A percentile compares a stretch with the other conserved stretches of the same genome.
phyloP scores from a whole-genome alignment of 2,888 invertebrate species.

The Meteorus colon region DNA sequence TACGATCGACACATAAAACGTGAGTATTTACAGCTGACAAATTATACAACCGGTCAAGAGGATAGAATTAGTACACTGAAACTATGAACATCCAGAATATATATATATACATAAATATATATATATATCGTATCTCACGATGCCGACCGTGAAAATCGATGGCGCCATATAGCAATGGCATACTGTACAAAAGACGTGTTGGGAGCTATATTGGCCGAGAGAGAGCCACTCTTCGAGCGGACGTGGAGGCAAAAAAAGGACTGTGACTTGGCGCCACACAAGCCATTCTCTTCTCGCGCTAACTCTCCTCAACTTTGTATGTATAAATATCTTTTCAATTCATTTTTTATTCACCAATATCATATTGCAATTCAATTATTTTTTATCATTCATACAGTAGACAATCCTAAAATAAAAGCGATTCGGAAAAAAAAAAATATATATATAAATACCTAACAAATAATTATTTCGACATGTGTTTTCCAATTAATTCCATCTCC shows the following conservation, averaged over 20 bases:
- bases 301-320: constrained; percentile 14
- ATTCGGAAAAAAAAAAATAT: too few species aligned
- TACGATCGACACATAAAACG: constrained; percentile 1
- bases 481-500: not conserved
- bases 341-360: not conserved
- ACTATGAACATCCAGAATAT: not conserved
- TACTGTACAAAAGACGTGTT: constrained; percentile 42
- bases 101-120: constrained; percentile 2
- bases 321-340: not conserved
- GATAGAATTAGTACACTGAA: constrained; percentile 15
- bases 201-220: constrained; percentile 42
- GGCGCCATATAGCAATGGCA: constrained; percentile 58
- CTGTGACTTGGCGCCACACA: constrained; percentile 35
- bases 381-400: not conserved
- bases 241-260: constrained; percentile 34
- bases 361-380: not conserved
- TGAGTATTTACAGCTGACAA: not conserved
- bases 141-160: constrained; percentile 62
- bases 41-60: constrained; percentile 12
- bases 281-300: constrained; percentile 36
- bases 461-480: not conserved
- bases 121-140: constrained; percentile 32
- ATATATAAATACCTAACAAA: not conserved
- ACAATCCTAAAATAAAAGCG: too few species aligned
- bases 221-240: constrained; percentile 44